A percentile compares a stretch with the other conserved stretches of the same genome.
Conservation (phyloP, 2,113 vertebrate species). For the Copsychus sechellarum region DNA sequence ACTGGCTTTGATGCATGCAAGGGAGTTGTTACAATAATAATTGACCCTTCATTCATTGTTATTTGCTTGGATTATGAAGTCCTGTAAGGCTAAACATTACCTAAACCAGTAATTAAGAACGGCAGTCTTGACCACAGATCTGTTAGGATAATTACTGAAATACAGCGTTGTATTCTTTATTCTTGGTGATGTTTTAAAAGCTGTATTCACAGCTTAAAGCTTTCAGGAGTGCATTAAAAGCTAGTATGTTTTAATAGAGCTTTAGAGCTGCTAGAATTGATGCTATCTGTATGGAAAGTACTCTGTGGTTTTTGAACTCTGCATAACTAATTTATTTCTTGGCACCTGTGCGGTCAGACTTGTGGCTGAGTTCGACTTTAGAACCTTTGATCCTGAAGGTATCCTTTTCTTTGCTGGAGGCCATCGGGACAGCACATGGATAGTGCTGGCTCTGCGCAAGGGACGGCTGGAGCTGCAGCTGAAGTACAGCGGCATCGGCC, state of each 20-base stretch:
- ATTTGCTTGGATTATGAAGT: not conserved
- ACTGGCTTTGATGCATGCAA: not conserved
- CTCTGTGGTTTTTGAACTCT: slow-evolving; percentile 19
- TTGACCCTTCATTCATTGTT: not conserved
- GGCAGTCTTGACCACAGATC: not conserved
- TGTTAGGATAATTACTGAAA: not conserved
- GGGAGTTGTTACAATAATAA: not conserved
- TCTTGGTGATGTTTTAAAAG: not conserved
- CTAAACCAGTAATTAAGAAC: not conserved
- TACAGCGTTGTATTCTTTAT: not conserved
- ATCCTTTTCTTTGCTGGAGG: slow-evolving; percentile 96
- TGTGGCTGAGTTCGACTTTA: slow-evolving; percentile 94
- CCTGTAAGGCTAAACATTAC: not conserved
- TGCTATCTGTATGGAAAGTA: slow-evolving; percentile 48
- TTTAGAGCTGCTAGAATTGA: not conserved
- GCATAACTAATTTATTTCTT: slow-evolving; percentile 62
- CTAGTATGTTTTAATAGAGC: not conserved
- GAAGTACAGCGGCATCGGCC: slow-evolving; percentile 82
- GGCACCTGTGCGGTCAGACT: slow-evolving; percentile 67
- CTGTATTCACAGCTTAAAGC: not conserved
- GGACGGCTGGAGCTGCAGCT: slow-evolving; percentile 93
- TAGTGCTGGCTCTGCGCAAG: slow-evolving; percentile 86
- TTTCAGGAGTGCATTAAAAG: not conserved
- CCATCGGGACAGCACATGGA: slow-evolving; percentile 89
- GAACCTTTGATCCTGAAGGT: slow-evolving; percentile 92